A percentile compares a stretch with the other conserved stretches of the same genome.
Evolutionary conservation across 1,140 invertebrate genomes (phyloP).

Genomic region (Polypedilum vanderplanki): DNA sequence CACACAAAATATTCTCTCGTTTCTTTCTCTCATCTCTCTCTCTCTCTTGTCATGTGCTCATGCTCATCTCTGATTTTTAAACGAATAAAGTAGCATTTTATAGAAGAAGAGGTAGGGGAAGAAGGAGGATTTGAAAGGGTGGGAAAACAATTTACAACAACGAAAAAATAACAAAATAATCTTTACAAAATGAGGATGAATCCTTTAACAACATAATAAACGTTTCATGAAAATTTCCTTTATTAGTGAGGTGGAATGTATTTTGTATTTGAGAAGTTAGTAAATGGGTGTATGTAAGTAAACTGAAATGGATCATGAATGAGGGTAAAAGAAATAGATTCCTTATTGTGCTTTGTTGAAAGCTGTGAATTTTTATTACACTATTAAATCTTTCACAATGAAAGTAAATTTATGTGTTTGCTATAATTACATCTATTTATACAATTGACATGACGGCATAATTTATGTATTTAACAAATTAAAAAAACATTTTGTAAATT

Average conservation of each 20-base stretch:
- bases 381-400: too few relatives aligned
- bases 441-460: too few relatives aligned
- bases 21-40: not conserved
- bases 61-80: conserved; percentile 1
- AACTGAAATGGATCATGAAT: too few relatives aligned
- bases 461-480: too few relatives aligned
- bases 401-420: too few relatives aligned
- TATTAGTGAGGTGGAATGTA: not conserved
- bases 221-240: not conserved
- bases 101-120: not conserved
- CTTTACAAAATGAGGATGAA: not conserved
- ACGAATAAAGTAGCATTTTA: not conserved
- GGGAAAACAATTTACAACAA: conserved; percentile 10
- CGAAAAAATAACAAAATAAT: conserved; percentile 27
- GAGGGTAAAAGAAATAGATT: not conserved
- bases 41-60: conserved; percentile 7
- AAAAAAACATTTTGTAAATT: too few relatives aligned
- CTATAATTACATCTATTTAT: too few relatives aligned
- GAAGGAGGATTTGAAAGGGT: not conserved
- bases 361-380: too few relatives aligned
- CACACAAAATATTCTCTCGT: not conserved
- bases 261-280: not conserved
- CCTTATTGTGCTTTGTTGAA: too few relatives aligned
- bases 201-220: conserved; percentile 29
- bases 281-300: too few relatives aligned